phyloP scores from a whole-genome alignment of 1,140 invertebrate species.

The Antheraea mylitta region DNA sequence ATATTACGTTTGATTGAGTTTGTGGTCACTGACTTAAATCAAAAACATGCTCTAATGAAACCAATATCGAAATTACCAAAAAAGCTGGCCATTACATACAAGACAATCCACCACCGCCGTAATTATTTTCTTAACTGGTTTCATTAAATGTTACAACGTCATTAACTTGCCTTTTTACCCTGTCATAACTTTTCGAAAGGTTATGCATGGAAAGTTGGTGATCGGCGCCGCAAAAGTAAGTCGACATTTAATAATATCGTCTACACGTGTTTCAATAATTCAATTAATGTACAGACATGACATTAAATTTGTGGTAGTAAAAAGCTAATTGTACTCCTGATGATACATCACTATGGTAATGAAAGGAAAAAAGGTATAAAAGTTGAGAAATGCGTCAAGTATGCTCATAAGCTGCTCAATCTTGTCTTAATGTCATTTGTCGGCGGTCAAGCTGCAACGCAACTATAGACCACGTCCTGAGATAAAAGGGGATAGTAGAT shows the following conservation, averaged over 20 bases:
- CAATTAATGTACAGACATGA: neutral
- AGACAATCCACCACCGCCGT: constrained; percentile 3
- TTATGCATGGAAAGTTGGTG: constrained; percentile 54
- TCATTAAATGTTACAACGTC: constrained; percentile 26
- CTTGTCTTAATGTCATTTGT: constrained; percentile 42
- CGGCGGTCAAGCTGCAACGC: constrained; percentile 14
- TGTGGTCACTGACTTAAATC: too few relatives aligned
- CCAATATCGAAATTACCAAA: neutral
- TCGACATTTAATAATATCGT: constrained; percentile 27
- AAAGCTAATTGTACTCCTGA: constrained; percentile 34
- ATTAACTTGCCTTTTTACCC: constrained; percentile 21
- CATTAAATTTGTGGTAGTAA: constrained; percentile 19
- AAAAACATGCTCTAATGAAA: too few relatives aligned
- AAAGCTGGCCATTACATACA: constrained; percentile 13
- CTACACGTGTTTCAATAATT: constrained; percentile 24
- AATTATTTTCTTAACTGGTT: constrained; percentile 23
- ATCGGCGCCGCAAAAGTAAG: neutral
- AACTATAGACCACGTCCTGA: neutral
- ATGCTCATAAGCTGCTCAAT: constrained; percentile 29
- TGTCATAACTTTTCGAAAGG: constrained; percentile 42
- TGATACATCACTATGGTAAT: constrained; percentile 11
- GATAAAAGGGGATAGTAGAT: constrained; percentile 4
- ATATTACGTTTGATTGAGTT: neutral
- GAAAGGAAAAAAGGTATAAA: constrained; percentile 21
- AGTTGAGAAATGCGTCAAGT: constrained; percentile 16